phyloP scores from a whole-genome alignment of 2,113 vertebrate species.

The Neolamprologus sp. region DNA sequence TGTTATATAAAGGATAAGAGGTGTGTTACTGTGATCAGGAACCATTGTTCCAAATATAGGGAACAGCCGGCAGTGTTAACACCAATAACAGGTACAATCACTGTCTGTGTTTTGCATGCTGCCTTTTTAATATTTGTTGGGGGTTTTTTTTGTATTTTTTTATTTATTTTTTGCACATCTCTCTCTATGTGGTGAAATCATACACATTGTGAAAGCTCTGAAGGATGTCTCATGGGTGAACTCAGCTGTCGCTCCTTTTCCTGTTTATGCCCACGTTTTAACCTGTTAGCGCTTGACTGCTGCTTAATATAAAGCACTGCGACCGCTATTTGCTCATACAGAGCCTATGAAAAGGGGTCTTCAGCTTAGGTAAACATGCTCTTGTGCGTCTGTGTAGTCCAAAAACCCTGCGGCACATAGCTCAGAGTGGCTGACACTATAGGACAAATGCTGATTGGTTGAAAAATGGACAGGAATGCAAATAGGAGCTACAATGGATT shows the following conservation, averaged over 20 bases:
- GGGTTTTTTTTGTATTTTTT: accelerated
- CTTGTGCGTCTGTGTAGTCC: background rate
- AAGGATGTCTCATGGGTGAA: background rate
- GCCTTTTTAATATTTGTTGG: background rate
- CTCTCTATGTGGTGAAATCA: background rate
- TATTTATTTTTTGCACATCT: background rate
- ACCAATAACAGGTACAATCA: background rate
- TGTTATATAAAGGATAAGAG: background rate
- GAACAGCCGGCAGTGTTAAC: background rate
- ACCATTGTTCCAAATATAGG: accelerated
- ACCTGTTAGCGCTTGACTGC: background rate
- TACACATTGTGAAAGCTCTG: background rate
- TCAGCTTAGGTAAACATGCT: background rate
- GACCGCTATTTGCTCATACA: background rate
- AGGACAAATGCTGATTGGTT: background rate
- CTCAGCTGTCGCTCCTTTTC: background rate
- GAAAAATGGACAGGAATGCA: background rate
- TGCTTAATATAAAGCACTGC: background rate
- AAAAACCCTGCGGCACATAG: background rate
- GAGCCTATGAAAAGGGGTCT: background rate
- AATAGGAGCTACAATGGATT: background rate
- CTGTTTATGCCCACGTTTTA: background rate
- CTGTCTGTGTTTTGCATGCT: background rate
- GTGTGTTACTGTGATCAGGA: background rate
- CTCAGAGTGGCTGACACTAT: background rate